Evolutionary conservation across 2,797 vertebrate species (phyloP).

Genomic region (Hafferia zeledoni): DNA sequence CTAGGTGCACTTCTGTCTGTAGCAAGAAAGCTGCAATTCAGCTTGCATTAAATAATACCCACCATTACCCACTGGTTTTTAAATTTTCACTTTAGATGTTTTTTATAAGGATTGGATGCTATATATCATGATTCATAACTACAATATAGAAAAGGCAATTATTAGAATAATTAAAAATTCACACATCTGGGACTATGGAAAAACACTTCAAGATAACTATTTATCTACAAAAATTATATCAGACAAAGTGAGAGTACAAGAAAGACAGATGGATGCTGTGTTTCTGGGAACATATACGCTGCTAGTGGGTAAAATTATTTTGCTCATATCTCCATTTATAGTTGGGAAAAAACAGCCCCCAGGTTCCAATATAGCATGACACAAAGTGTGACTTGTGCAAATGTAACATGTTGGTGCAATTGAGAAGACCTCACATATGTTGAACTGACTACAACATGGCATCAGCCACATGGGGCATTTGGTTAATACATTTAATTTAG

Average conservation of each 20-base stretch:
- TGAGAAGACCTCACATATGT: conserved; percentile 51
- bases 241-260: not conserved
- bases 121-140: not conserved
- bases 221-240: conserved; percentile 7
- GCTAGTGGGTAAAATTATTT: not conserved
- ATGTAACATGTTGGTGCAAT: conserved; percentile 1
- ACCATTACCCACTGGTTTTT: not conserved
- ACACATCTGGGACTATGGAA: conserved; percentile 1
- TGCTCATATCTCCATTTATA: not conserved
- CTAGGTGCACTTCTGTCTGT: not conserved
- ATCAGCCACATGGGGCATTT: conserved; percentile 16
- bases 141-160: conserved; percentile 14
- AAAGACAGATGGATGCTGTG: not conserved
- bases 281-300: not conserved
- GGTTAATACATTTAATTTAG: conserved; percentile 46
- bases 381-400: not conserved
- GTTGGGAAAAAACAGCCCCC: not conserved
- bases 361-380: conserved; percentile 16
- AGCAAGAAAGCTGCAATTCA: not conserved
- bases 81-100: not conserved
- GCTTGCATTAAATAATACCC: not conserved
- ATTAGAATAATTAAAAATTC: conserved; percentile 38
- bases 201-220: conserved; percentile 11
- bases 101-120: not conserved
- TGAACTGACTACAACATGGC: conserved; percentile 26